phyloP scores from a whole-genome alignment of 2,888 invertebrate genomes.

The Germaria angustata region DNA sequence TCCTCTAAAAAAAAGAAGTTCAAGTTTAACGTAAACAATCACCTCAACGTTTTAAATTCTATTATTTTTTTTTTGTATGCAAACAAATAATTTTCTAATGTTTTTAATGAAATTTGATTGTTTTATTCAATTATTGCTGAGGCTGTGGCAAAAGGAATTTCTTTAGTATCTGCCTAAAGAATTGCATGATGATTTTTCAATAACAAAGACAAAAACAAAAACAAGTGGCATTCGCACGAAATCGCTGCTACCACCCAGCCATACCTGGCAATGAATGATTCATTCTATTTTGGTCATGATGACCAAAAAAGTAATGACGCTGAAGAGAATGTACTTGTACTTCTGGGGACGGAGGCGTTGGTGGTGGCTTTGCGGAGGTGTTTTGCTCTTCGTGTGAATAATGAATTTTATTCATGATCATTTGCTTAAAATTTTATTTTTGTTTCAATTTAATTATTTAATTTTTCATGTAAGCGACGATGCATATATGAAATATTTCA shows the following conservation, averaged over 20 bases:
- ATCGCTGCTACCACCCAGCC: neutral
- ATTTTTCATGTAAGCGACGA: neutral
- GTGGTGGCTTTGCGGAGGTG: neutral
- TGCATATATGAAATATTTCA: neutral
- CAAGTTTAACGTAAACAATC: slow-evolving; percentile 37
- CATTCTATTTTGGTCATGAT: slow-evolving; percentile 21
- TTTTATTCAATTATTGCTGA: neutral
- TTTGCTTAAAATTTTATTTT: neutral
- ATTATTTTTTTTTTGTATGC: neutral
- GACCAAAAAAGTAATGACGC: slow-evolving; percentile 14
- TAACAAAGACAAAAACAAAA: neutral
- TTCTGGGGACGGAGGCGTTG: neutral
- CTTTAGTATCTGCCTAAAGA: slow-evolving; percentile 3
- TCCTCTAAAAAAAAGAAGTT: slow-evolving; percentile 27
- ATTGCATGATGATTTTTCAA: slow-evolving; percentile 20
- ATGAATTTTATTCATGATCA: slow-evolving; percentile 23
- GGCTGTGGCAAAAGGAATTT: neutral
- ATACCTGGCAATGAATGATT: slow-evolving; percentile 42
- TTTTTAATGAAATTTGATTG: neutral
- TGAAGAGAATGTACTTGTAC: neutral
- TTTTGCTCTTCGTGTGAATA: slow-evolving; percentile 12
- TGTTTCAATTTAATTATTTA: neutral
- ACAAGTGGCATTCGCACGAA: neutral
- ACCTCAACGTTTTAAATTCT: no score
- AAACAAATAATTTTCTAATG: neutral